Percentiles rank a stretch among this genome's conserved stretches.
Evolutionary conservation across 2,113 vertebrate genomes (phyloP).

Genomic region (Haplochromis burtoni): DNA sequence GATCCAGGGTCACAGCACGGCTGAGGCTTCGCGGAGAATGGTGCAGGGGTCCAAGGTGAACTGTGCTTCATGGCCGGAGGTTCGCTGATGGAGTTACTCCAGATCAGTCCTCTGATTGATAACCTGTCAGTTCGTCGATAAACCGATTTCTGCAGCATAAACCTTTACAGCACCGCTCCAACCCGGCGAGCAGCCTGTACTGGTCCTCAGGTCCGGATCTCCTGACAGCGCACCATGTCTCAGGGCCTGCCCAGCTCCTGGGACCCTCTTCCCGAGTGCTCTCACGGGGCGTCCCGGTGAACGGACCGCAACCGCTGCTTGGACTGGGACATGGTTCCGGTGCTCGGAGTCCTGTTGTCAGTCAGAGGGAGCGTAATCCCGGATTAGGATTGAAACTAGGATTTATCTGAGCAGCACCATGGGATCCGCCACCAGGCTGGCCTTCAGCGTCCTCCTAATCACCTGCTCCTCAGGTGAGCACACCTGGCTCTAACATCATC

Average conservation of each 20-base stretch:
- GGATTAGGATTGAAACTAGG: neutral
- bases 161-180: neutral
- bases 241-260: neutral
- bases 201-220: neutral
- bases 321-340: neutral
- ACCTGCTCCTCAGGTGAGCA: constrained; percentile 92
- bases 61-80: neutral
- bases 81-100: neutral
- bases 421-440: constrained; percentile 91
- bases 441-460: constrained; percentile 91
- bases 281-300: neutral
- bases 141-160: neutral
- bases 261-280: neutral
- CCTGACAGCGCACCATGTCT: neutral
- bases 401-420: constrained; percentile 65
- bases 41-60: neutral
- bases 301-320: neutral
- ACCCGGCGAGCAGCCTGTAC: neutral
- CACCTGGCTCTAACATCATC: neutral
- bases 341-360: neutral
- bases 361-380: neutral
- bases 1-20: neutral
- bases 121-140: neutral
- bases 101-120: neutral
- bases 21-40: neutral